These are phyloP conservation scores for Clostera curtula DNA, from an alignment of 2,888 invertebrate genomes.

Conservation along the genomic window DNA sequence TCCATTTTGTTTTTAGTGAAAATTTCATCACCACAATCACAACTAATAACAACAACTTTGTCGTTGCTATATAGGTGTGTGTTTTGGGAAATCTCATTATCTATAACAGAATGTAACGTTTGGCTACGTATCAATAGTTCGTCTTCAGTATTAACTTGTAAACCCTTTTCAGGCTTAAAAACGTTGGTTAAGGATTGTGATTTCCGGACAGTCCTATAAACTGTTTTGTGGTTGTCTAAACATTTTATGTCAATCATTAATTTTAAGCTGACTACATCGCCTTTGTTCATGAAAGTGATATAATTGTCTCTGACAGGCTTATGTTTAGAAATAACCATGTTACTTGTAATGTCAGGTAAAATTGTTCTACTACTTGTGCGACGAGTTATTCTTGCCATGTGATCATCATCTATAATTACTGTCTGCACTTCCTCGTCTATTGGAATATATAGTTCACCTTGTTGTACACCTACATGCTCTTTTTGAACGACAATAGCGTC, in stretches of 20 bases:
- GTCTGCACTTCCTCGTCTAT: slow-evolving; percentile 1
- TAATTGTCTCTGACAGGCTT: slow-evolving; percentile 16
- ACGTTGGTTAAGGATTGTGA: slow-evolving; percentile 14
- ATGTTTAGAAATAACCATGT: slow-evolving; percentile 1
- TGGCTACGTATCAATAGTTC: slow-evolving; percentile 17
- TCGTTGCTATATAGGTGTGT: slow-evolving; percentile 12
- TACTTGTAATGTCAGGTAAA: slow-evolving; percentile 5
- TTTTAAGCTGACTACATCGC: slow-evolving; percentile 37
- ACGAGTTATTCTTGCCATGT: background rate
- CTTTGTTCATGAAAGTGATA: slow-evolving; percentile 28
- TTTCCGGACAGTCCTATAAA: slow-evolving; percentile 5
- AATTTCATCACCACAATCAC: slow-evolving; percentile 21
- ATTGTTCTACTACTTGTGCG: too few relatives aligned
- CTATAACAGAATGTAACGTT: slow-evolving; percentile 18
- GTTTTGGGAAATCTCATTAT: slow-evolving; percentile 11
- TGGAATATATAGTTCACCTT: slow-evolving; percentile 2
- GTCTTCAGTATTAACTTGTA: slow-evolving; percentile 26
- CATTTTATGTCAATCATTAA: slow-evolving; percentile 39
- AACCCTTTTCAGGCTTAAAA: slow-evolving; percentile 25
- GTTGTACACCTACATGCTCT: background rate
- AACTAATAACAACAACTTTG: slow-evolving; percentile 26
- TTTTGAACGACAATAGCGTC: slow-evolving; percentile 7
- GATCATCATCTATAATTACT: too few relatives aligned
- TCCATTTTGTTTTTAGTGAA: too few relatives aligned
- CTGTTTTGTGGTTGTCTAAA: slow-evolving; percentile 10